Conservation (phyloP, 2,113 vertebrate genomes). For the Apteryx owenii region DNA sequence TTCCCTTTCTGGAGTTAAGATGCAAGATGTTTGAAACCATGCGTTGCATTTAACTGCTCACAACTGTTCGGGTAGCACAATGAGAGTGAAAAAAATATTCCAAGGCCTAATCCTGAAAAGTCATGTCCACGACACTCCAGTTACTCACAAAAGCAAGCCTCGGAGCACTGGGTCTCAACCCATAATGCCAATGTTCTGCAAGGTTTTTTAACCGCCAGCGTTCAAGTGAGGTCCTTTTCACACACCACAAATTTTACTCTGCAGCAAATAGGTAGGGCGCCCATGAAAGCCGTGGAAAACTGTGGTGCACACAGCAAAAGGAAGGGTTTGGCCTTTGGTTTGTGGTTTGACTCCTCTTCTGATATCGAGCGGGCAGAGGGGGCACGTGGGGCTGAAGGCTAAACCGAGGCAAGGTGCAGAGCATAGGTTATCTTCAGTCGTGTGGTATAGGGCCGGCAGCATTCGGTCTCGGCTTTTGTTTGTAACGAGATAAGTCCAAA, state of each 20-base stretch:
- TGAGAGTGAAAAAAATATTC: neutral
- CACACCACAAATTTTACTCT: neutral
- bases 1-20: neutral
- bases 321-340: neutral
- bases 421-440: neutral
- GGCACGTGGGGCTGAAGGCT: neutral
- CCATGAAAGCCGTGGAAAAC: fast-evolving
- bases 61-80: neutral
- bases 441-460: neutral
- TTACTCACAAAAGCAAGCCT: neutral
- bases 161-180: neutral
- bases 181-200: too few relatives aligned
- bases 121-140: neutral
- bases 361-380: neutral
- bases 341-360: fast-evolving
- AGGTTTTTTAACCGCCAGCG: neutral
- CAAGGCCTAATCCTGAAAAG: neutral
- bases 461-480: neutral
- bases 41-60: fast-evolving
- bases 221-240: neutral
- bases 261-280: neutral
- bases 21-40: neutral
- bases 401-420: neutral
- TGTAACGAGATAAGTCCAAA: neutral
- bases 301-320: neutral